Evolutionary conservation across 2,113 vertebrate genomes (phyloP).

Genomic region (Ailurus styani): DNA sequence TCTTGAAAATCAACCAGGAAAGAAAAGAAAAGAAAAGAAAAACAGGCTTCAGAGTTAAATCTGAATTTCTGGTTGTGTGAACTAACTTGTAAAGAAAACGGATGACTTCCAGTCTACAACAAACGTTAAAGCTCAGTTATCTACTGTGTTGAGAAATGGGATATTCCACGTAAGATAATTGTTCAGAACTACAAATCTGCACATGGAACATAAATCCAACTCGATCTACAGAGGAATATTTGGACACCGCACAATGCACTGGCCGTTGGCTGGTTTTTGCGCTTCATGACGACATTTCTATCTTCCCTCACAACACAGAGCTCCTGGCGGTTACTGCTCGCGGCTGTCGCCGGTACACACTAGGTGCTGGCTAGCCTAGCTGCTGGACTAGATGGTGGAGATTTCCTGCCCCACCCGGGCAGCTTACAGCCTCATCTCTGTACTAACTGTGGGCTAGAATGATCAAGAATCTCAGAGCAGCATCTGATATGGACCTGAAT

Average conservation of each 20-base stretch:
- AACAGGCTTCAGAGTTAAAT: neutral
- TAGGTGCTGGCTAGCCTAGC: neutral
- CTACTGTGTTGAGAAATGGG: neutral
- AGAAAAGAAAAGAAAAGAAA: too few relatives aligned
- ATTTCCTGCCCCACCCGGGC: neutral
- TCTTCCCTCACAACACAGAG: neutral
- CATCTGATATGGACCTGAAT: neutral
- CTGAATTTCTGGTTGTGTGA: neutral
- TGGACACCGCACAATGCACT: neutral
- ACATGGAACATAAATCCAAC: neutral
- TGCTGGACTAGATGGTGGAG: fast-evolving
- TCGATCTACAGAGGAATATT: neutral
- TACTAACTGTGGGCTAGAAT: fast-evolving
- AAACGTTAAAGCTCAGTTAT: neutral
- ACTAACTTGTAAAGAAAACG: neutral
- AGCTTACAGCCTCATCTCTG: neutral
- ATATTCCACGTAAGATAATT: neutral
- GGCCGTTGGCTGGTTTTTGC: neutral
- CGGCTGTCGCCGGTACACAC: fast-evolving
- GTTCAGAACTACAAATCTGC: neutral
- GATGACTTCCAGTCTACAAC: neutral
- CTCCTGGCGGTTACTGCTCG: fast-evolving
- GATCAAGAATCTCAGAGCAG: neutral
- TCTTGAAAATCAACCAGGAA: neutral
- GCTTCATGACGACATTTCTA: neutral